Percentiles rank a stretch among this genome's conserved stretches.
Evolutionary conservation across 2,113 vertebrate species (phyloP).

Genomic region (Petrocephalus zakoni): DNA sequence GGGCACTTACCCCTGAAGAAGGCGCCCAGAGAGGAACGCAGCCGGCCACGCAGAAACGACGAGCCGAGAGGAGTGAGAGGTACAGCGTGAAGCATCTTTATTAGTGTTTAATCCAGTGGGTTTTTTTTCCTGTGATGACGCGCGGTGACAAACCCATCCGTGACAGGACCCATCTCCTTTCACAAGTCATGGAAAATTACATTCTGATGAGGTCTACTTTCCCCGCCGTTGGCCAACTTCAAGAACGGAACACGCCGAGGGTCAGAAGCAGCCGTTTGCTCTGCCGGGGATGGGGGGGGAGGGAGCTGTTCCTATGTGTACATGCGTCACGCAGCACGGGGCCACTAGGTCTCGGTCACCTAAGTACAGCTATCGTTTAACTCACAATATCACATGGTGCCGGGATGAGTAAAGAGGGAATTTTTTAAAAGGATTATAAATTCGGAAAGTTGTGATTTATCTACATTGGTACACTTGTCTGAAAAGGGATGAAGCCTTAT

Average conservation of each 20-base stretch:
- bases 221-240: neutral
- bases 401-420: neutral
- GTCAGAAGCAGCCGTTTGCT: neutral
- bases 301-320: neutral
- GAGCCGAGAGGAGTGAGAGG: neutral
- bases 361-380: neutral
- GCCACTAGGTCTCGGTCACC: neutral
- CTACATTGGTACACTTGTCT: slow-evolving; percentile 1
- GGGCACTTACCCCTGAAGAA: neutral
- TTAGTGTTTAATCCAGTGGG: slow-evolving; percentile 38
- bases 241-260: neutral
- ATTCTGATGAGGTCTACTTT: slow-evolving; percentile 3
- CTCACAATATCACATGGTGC: neutral
- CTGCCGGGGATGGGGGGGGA: neutral
- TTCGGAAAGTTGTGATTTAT: slow-evolving; percentile 6
- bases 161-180: slow-evolving; percentile 38
- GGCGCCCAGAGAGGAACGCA: neutral
- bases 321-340: neutral
- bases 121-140: slow-evolving; percentile 27
- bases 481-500: slow-evolving; percentile 2
- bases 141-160: slow-evolving; percentile 35
- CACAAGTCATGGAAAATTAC: slow-evolving; percentile 17
- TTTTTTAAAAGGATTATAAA: slow-evolving; percentile 5
- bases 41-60: neutral
- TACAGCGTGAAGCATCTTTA: slow-evolving; percentile 33